Percentiles rank a stretch among this genome's conserved stretches.
Conservation (phyloP, 1,140 invertebrate genomes). For the Mycetomoellerius zeteki region DNA sequence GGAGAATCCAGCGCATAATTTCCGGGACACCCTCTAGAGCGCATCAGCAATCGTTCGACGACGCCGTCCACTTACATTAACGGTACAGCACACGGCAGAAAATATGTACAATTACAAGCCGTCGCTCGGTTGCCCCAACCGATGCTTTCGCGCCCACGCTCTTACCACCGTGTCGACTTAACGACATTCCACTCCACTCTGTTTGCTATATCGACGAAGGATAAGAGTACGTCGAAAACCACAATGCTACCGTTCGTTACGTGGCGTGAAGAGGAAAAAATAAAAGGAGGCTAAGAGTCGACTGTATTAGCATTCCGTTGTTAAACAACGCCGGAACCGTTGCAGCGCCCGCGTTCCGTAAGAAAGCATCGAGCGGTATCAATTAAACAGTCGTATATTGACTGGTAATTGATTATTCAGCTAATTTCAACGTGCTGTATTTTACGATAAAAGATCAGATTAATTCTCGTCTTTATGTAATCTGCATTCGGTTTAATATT, state of each 20-base stretch:
- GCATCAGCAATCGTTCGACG: constrained; percentile 57
- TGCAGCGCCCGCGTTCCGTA: constrained; percentile 28
- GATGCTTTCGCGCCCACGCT: constrained; percentile 70
- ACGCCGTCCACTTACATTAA: constrained; percentile 73
- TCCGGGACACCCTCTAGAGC: constrained; percentile 39
- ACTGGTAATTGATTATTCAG: constrained; percentile 25
- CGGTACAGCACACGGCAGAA: constrained; percentile 67
- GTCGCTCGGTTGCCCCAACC: constrained; percentile 67
- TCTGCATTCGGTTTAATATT: not conserved
- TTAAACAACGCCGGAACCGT: constrained; percentile 39
- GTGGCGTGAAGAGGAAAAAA: not conserved
- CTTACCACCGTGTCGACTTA: constrained; percentile 62
- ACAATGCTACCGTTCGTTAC: constrained; percentile 42
- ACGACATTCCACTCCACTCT: constrained; percentile 32
- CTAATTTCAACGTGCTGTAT: not conserved
- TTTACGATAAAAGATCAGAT: not conserved
- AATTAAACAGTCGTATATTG: constrained; percentile 17
- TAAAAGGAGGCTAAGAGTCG: not conserved
- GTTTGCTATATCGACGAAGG: not conserved
- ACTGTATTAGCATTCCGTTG: constrained; percentile 44
- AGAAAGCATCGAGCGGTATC: constrained; percentile 6
- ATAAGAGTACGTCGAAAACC: not conserved
- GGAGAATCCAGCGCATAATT: not conserved
- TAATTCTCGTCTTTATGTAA: not conserved
- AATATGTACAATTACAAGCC: constrained; percentile 72